phyloP scores from a whole-genome alignment of 2,113 vertebrate genomes.

The Harpagus bidentatus region DNA sequence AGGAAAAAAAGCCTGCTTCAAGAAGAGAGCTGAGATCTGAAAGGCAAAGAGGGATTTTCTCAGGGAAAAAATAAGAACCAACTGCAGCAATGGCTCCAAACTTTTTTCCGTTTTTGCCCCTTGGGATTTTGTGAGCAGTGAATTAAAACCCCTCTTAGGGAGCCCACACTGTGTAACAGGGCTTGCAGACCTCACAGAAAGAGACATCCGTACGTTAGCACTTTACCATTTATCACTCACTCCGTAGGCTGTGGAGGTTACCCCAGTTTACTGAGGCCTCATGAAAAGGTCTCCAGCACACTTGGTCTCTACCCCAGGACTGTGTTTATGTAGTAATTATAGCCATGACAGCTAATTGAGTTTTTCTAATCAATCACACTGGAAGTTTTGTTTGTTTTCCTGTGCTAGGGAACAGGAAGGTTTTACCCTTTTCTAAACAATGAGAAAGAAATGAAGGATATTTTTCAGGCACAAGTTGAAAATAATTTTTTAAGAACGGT shows the following conservation, averaged over 20 bases:
- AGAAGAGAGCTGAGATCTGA: neutral
- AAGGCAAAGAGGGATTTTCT: neutral
- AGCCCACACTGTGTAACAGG: neutral
- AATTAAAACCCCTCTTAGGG: neutral
- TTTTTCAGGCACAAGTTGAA: conserved; percentile 8
- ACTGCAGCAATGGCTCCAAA: neutral
- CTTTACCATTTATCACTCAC: conserved; percentile 33
- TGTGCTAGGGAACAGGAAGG: conserved; percentile 40
- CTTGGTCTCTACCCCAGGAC: conserved; percentile 22
- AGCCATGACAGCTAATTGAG: conserved; percentile 60
- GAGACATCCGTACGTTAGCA: neutral
- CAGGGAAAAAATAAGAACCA: neutral
- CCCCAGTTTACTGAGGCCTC: conserved; percentile 24
- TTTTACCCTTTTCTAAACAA: conserved; percentile 39
- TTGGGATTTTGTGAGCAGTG: neutral
- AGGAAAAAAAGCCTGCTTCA: neutral
- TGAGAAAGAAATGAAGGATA: conserved; percentile 4
- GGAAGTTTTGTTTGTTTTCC: conserved; percentile 62
- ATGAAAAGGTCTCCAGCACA: neutral
- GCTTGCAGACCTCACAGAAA: conserved; percentile 53
- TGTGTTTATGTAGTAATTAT: conserved; percentile 68
- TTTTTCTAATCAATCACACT: conserved; percentile 63
- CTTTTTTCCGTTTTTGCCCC: neutral
- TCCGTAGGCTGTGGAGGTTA: neutral
- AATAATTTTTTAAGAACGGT: neutral